Base-by-base conservation (phyloP, 2,113 vertebrate species). In the Oncorhynchus kisutch region DNA sequence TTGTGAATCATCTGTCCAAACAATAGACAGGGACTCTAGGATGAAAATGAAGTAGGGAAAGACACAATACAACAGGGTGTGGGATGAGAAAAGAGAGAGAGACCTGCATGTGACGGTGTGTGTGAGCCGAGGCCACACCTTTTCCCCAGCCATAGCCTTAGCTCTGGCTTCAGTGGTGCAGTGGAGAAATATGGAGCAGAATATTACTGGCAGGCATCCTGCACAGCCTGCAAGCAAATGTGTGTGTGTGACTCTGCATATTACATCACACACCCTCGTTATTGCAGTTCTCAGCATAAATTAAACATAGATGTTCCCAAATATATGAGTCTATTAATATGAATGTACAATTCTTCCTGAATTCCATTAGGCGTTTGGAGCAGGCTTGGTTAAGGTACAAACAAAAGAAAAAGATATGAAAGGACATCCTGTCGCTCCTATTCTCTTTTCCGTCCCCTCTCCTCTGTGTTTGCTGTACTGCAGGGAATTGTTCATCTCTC, bases 201-300 rank as follows among this genome's bases (percentile, higher is more conserved):
- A 70, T 70, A 22, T 70, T 70, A 70, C 68, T 70, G 68, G 68
- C 68, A 70, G 39, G 39, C 34, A 70, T 48, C 68, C 68, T 48
- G n/a, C 68, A n/a, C 68, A 20, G 34, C 67, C 39, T 49, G 18
- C 5, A 11, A 6, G 68, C 18, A 8, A 13, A n/a, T 24, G 71
- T 31, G 25, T 13, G 71, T 62, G 59, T 34, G 81, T 79, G 75
- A 29, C 72, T 81, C 82, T 31, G 48, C 67, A 20, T 31, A 34
- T 9, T 34, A 69, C 7, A n/a, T 39, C 7, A 20, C 31, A 8
- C 31, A 9, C 18, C 67, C 27, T 34, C 67, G 25, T 39, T 34
- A 69, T 69, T 34, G 31, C 27, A n/a, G 31, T n/a, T 39, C 27
- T 31, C 34, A 34, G 65, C 31, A 45, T 69, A 39, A 69, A 69